Evolutionary conservation across 2,888 invertebrate species (phyloP).

Genomic region (Eudemis profundana): DNA sequence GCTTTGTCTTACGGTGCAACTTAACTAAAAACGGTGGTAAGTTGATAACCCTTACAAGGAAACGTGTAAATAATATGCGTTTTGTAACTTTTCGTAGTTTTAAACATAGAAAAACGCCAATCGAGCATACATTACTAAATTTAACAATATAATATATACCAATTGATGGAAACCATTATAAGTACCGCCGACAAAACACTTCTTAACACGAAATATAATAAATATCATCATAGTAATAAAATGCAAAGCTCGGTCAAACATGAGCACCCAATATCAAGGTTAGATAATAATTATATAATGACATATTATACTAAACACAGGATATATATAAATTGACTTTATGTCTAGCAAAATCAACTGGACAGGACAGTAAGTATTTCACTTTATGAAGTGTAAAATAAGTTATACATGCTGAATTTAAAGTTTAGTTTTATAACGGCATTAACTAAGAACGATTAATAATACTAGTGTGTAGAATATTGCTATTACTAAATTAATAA

Average conservation of each 20-base stretch:
- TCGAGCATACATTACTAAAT: constrained; percentile 4
- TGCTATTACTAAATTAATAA: not conserved
- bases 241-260: not conserved
- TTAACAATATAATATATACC: constrained; percentile 3
- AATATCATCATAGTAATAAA: constrained; percentile 16
- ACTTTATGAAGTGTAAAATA: not conserved
- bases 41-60: too few species aligned
- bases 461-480: constrained; percentile 1
- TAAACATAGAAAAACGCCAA: not conserved
- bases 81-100: not conserved
- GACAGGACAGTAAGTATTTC: not conserved
- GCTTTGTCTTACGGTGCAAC: constrained; percentile 20
- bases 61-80: not conserved
- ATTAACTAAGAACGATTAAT: constrained; percentile 4
- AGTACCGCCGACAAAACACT: not conserved
- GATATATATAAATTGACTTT: not conserved
- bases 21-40: not conserved
- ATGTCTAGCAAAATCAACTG: not conserved
- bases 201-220: constrained; percentile 2
- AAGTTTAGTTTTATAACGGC: too few species aligned
- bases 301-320: not conserved
- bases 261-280: not conserved
- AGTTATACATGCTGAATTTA: too few species aligned
- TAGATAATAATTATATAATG: not conserved
- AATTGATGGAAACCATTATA: constrained; percentile 10